These are phyloP conservation scores for Clupea harengus DNA, from an alignment of 2,113 vertebrate species.

Conservation along the genomic window DNA sequence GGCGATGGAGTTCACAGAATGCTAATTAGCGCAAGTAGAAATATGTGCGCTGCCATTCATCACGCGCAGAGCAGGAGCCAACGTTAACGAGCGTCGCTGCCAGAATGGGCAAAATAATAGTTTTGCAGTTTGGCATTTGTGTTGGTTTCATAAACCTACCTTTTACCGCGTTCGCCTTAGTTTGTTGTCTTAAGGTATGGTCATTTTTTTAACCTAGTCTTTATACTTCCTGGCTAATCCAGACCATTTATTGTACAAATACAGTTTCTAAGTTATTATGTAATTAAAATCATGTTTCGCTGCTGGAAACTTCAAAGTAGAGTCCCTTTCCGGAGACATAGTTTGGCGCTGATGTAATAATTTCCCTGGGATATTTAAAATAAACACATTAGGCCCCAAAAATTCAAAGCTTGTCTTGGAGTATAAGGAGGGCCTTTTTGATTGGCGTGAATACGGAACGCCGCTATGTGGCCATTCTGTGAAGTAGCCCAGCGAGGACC, in stretches of 20 bases:
- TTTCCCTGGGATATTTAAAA: conserved; percentile 94
- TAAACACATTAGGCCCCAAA: conserved; percentile 90
- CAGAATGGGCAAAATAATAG: not conserved
- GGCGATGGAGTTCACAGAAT: conserved; percentile 48
- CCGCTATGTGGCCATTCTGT: conserved; percentile 57
- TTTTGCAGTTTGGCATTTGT: not conserved
- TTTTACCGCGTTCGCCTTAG: conserved; percentile 43
- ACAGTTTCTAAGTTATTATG: conserved; percentile 90
- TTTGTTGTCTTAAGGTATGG: conserved; percentile 81
- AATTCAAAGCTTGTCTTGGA: conserved; percentile 89
- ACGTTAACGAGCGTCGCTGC: conserved; percentile 51
- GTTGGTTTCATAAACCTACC: conserved; percentile 40
- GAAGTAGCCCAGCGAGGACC: not conserved
- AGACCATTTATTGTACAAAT: conserved; percentile 86
- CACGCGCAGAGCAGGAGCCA: conserved; percentile 43
- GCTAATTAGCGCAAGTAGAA: conserved; percentile 64
- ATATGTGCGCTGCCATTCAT: conserved; percentile 63
- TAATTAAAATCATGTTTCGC: conserved; percentile 86
- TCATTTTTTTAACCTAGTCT: conserved; percentile 74
- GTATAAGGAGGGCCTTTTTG: conserved; percentile 79
- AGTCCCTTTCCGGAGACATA: conserved; percentile 72
- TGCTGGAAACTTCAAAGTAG: conserved; percentile 80
- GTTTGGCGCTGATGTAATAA: conserved; percentile 88
- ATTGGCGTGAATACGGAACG: conserved; percentile 78
- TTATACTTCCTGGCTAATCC: conserved; percentile 84